Evolutionary conservation across 1,140 invertebrate species (phyloP), one percentile per base, ranked within the genome.

Genomic region (Epicauta chinensis): DNA sequence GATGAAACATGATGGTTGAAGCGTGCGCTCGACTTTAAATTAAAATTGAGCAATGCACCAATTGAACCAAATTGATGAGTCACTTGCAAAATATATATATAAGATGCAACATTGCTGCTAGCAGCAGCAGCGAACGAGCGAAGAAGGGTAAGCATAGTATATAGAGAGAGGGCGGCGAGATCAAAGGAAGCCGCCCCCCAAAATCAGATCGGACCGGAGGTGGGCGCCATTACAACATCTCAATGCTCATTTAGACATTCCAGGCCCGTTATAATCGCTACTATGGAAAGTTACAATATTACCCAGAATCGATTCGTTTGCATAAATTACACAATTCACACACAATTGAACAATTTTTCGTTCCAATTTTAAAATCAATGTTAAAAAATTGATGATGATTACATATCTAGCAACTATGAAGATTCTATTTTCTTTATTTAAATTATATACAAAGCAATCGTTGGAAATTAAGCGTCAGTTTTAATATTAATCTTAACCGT

Each of bases 231-330:
- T 69, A 69, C 62, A 65, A 66, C 67, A 65, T 68, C 67, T 67
- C 66, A 68, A 67, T 69, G 67, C 66, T 69, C 67, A 69, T 69
- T 69, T 69, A 67, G 65, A 62, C 62, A 67, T 68, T 67, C 61
- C 63, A 56, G 51, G 38, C 51, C 11, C 11, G 49, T 57, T 54
- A 55, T 61, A 51, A 53, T 54, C 48, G 47, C 38, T 41, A 39
- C 44, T 41, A 34, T 34, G 3, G 32, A n/a, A n/a, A n/a, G n/a
- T n/a, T n/a, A n/a, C n/a, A n/a, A n/a, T n/a, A n/a, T n/a, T n/a
- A n/a, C n/a, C n/a, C n/a, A n/a, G n/a, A n/a, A n/a, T n/a, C n/a
- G n/a, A n/a, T n/a, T n/a, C n/a, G n/a, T n/a, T 23, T 23, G 23
- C 23, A 23, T 23, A 3, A 23, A 23, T 23, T n/a, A n/a, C n/a